Conservation (phyloP, 2,797 vertebrate species). For the Etheostoma nigrum region DNA sequence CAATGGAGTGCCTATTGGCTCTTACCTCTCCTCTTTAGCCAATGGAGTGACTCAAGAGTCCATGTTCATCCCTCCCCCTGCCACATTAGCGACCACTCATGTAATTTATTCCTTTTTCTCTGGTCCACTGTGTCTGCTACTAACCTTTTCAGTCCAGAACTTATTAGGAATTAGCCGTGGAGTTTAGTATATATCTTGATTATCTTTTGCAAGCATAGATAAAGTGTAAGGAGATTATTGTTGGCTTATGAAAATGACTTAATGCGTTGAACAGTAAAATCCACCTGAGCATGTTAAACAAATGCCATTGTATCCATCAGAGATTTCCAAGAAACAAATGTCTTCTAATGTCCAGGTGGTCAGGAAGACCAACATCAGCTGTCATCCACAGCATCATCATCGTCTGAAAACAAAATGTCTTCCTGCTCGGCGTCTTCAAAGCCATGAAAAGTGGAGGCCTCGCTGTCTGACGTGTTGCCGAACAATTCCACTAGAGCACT, state of each 20-base stretch:
- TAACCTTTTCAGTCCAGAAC: conserved; percentile 39
- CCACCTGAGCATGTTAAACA: conserved; percentile 20
- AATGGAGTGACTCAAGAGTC: conserved; percentile 62
- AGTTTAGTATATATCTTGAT: conserved; percentile 32
- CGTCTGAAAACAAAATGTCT: conserved; percentile 85
- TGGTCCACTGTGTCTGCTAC: conserved; percentile 41
- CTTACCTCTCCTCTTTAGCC: conserved; percentile 77
- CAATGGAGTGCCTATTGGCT: conserved; percentile 66
- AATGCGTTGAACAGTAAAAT: conserved; percentile 23
- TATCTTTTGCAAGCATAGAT: conserved; percentile 24
- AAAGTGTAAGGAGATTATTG: conserved; percentile 3
- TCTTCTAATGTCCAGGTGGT: conserved; percentile 8
- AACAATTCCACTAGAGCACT: conserved; percentile 93
- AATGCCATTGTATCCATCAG: conserved; percentile 16
- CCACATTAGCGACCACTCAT: conserved; percentile 31
- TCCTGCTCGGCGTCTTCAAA: conserved; percentile 94
- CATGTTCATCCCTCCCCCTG: conserved; percentile 44
- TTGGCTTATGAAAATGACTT: conserved; percentile 17
- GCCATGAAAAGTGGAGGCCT: conserved; percentile 95
- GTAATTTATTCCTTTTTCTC: conserved; percentile 35
- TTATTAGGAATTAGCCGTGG: conserved; percentile 18
- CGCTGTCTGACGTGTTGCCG: conserved; percentile 92
- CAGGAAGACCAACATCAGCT: conserved; percentile 42
- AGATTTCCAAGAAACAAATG: conserved; percentile 6
- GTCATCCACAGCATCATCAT: conserved; percentile 74